Percentiles rank a stretch among this genome's conserved stretches.
phyloP scores from a whole-genome alignment of 2,797 vertebrate genomes.

The Acrossocheilus wenchowensis region DNA sequence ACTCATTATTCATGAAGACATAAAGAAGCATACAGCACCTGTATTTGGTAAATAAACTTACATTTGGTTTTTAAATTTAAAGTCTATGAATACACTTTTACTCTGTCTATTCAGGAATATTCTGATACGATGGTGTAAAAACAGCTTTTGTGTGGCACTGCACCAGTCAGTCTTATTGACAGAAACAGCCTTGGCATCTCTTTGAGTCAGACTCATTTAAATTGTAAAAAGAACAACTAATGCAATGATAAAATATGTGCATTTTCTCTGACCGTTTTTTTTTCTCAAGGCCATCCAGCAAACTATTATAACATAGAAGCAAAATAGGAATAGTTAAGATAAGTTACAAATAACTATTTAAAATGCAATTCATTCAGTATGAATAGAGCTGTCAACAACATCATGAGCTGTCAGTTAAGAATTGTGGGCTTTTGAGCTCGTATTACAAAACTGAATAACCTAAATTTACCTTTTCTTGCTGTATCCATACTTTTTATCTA shows the following conservation, averaged over 20 bases:
- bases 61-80: conserved; percentile 18
- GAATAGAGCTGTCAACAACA: not conserved
- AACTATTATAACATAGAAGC: conserved; percentile 10
- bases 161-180: conserved; percentile 37
- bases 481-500: not conserved
- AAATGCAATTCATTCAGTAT: not conserved
- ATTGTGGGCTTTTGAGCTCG: not conserved
- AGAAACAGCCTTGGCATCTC: conserved; percentile 44
- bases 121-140: not conserved
- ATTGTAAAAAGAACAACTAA: conserved; percentile 41
- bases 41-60: not conserved
- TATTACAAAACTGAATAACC: not conserved
- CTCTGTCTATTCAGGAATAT: not conserved
- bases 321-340: conserved; percentile 2
- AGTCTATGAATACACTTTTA: conserved; percentile 15
- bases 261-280: conserved; percentile 27
- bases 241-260: conserved; percentile 49
- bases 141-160: conserved; percentile 10
- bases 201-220: conserved; percentile 39
- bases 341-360: conserved; percentile 12
- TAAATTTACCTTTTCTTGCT: not conserved
- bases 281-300: conserved; percentile 12
- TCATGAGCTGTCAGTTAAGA: conserved; percentile 15
- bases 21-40: not conserved
- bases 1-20: conserved; percentile 9